phyloP scores from a whole-genome alignment of 1,140 invertebrate species.

The Drosophila asahinai region DNA sequence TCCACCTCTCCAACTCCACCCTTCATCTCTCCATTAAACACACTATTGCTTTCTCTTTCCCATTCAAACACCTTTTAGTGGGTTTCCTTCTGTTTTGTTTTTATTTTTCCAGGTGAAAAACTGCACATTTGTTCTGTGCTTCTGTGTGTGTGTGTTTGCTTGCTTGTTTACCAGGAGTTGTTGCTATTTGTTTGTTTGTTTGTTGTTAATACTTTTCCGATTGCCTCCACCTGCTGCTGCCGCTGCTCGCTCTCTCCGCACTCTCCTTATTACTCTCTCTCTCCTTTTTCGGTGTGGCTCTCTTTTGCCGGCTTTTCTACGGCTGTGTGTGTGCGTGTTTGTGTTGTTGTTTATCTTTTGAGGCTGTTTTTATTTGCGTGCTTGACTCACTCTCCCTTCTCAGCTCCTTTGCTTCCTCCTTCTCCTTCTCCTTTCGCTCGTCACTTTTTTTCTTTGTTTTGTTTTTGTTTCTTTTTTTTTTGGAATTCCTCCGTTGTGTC shows the following conservation, averaged over 20 bases:
- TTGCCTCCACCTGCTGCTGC: constrained; percentile 49
- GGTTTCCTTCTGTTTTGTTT: constrained; percentile 34
- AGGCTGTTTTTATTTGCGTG: constrained; percentile 72
- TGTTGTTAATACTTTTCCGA: constrained; percentile 70
- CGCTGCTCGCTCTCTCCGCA: constrained; percentile 2
- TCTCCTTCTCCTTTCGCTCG: constrained; percentile 11
- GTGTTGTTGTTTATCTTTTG: constrained; percentile 78
- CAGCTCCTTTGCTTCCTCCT: constrained; percentile 19
- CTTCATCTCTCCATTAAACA: constrained; percentile 6
- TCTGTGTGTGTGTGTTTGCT: constrained; percentile 28
- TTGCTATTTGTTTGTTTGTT: constrained; percentile 55
- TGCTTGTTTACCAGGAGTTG: constrained; percentile 28
- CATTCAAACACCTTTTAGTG: constrained; percentile 22
- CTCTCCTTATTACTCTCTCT: constrained; percentile 2
- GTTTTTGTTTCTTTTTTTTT: constrained; percentile 44
- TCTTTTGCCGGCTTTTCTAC: constrained; percentile 46
- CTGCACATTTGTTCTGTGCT: constrained; percentile 7
- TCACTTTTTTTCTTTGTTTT: constrained; percentile 56
- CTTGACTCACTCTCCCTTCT: constrained; percentile 17
- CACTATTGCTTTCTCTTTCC: constrained; percentile 19
- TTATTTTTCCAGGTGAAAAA: constrained; percentile 40
- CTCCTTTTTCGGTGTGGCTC: constrained; percentile 11
- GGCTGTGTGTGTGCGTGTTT: constrained; percentile 45
- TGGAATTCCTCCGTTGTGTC: constrained; percentile 23
- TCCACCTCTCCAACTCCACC: constrained; percentile 10